These are phyloP conservation scores for Gephyroberyx darwinii DNA, from an alignment of 2,797 vertebrate genomes.

Conservation along the genomic window DNA sequence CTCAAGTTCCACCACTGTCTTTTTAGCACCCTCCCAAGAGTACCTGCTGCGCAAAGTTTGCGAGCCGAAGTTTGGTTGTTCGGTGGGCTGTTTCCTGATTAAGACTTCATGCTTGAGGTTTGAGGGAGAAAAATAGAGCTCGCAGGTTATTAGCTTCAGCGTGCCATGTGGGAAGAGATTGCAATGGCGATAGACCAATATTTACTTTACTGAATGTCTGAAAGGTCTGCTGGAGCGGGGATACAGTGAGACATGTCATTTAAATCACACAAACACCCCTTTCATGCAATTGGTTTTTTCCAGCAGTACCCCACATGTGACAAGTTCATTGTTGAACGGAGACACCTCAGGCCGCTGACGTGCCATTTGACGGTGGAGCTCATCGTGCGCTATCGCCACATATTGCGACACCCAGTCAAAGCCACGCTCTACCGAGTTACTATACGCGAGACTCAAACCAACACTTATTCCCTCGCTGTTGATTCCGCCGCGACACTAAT, in stretches of 20 bases:
- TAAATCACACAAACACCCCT: conserved; percentile 2
- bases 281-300: background rate
- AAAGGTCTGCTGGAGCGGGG: conserved; percentile 4
- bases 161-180: background rate
- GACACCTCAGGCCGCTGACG: conserved; percentile 7
- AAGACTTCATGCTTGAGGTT: conserved; percentile 21
- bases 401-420: conserved; percentile 27
- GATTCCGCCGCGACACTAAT: conserved; percentile 23
- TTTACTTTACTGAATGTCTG: conserved; percentile 11
- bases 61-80: conserved; percentile 57
- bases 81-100: conserved; percentile 23
- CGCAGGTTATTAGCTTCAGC: conserved; percentile 32
- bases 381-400: conserved; percentile 14
- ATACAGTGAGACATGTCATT: background rate
- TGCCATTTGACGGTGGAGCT: conserved; percentile 26
- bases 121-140: conserved; percentile 42
- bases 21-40: conserved; percentile 64
- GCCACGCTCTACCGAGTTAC: conserved; percentile 9
- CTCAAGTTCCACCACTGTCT: conserved; percentile 68
- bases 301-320: background rate
- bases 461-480: conserved; percentile 20
- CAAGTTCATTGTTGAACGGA: conserved; percentile 11
- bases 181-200: conserved; percentile 11
- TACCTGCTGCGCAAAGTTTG: conserved; percentile 66
- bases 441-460: conserved; percentile 11